phyloP scores from a whole-genome alignment of 2,888 invertebrate genomes.

The Loripinus fragilis region DNA sequence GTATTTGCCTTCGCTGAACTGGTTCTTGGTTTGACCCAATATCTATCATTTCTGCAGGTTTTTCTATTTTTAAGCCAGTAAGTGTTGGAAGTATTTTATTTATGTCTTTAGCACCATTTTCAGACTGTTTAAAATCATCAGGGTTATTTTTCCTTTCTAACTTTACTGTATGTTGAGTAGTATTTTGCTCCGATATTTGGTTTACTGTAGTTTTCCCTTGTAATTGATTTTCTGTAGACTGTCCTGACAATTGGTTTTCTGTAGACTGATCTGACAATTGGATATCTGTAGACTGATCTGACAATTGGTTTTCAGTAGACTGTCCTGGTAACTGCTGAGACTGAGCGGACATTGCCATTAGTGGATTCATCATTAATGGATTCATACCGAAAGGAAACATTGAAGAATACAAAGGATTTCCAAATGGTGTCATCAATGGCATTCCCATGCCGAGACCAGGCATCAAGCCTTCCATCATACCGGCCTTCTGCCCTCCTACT shows the following conservation, averaged over 20 bases:
- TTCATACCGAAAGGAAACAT: constrained; percentile 12
- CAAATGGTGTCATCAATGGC: constrained; percentile 9
- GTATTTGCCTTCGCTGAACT: not conserved
- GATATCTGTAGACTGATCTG: not conserved
- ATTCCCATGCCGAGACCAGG: constrained; percentile 1
- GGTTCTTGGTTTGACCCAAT: not conserved
- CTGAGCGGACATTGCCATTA: not conserved
- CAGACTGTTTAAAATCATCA: not conserved
- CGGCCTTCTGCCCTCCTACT: not conserved
- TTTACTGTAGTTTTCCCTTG: not conserved
- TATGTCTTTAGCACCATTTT: not conserved
- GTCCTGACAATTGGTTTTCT: not conserved
- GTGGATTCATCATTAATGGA: constrained; percentile 14
- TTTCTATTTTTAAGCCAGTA: not conserved
- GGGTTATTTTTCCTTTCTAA: not conserved
- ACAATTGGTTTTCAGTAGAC: not conserved
- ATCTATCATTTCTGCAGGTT: not conserved
- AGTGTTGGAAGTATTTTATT: not conserved
- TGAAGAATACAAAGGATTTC: not conserved
- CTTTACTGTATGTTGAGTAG: not conserved
- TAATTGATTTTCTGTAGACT: not conserved
- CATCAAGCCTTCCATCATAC: not conserved
- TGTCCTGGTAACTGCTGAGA: constrained; percentile 12
- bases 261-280: not conserved
- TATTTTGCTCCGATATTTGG: not conserved